phyloP scores from a whole-genome alignment of 2,113 vertebrate species.

The Piaya cayana region DNA sequence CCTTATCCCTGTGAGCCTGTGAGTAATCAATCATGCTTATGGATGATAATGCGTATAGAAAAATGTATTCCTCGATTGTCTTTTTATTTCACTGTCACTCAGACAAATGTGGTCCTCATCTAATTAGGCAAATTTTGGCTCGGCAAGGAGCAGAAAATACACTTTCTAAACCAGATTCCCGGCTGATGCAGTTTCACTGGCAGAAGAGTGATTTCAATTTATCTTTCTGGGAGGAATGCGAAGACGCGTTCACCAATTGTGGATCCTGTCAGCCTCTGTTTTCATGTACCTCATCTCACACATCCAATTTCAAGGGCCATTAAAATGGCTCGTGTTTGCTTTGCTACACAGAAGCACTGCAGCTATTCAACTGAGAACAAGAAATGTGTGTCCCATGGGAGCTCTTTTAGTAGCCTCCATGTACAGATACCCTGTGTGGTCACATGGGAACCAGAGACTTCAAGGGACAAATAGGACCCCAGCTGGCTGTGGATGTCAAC shows the following conservation, averaged over 20 bases:
- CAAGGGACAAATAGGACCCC: not conserved
- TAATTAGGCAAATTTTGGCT: not conserved
- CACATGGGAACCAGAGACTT: not conserved
- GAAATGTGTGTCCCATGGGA: not conserved
- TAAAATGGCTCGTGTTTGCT: not conserved
- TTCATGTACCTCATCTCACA: not conserved
- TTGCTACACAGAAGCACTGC: not conserved
- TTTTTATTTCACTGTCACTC: not conserved
- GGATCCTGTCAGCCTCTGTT: not conserved
- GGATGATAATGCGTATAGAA: not conserved
- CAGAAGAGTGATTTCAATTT: not conserved
- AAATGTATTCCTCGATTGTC: not conserved
- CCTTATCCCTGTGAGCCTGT: not conserved
- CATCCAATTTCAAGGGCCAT: not conserved
- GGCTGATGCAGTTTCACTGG: not conserved
- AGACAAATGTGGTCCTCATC: rapidly evolving
- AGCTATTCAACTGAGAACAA: not conserved
- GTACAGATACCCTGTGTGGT: rapidly evolving
- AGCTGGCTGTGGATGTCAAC: not conserved
- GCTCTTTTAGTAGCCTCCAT: rapidly evolving
- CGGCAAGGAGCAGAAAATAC: not conserved
- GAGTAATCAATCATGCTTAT: too few relatives aligned
- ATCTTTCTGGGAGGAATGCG: not conserved
- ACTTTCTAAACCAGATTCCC: not conserved
- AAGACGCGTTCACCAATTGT: not conserved